Percentiles rank a stretch among this genome's conserved stretches.
These are phyloP conservation scores for Pollachius pollachius DNA, from an alignment of 2,113 vertebrate genomes.

Conservation along the genomic window DNA sequence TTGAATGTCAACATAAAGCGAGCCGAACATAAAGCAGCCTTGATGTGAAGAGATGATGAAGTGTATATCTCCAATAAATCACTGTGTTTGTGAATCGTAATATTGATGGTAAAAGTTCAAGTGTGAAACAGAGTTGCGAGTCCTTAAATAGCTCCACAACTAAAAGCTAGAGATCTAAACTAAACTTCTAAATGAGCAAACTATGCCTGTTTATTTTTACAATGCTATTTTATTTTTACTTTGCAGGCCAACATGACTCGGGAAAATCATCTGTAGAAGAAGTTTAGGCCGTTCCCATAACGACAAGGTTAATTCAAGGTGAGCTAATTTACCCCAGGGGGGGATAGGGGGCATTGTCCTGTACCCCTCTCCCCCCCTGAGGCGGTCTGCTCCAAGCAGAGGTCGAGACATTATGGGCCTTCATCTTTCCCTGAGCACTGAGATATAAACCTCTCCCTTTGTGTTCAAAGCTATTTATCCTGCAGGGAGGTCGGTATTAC, in stretches of 20 bases:
- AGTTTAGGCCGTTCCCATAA: neutral
- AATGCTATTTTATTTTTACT: no score
- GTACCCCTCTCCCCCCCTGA: constrained; percentile 50
- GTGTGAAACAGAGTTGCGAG: neutral
- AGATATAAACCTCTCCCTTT: constrained; percentile 62
- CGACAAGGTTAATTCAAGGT: constrained; percentile 45
- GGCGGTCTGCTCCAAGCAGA: constrained; percentile 38
- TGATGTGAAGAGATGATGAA: no score
- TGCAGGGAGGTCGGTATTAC: constrained; percentile 61
- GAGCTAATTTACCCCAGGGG: constrained; percentile 32
- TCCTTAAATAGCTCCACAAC: no score
- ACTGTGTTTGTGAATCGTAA: neutral
- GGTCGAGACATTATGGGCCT: constrained; percentile 54
- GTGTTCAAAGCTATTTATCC: constrained; percentile 57
- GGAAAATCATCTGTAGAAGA: neutral
- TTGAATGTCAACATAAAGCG: no score
- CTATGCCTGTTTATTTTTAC: no score
- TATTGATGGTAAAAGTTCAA: neutral
- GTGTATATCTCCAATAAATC: no score
- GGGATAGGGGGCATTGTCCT: constrained; percentile 33
- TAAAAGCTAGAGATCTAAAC: no score
- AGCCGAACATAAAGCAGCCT: no score
- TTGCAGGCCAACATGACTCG: neutral
- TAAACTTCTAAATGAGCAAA: no score
- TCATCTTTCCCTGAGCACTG: constrained; percentile 45